Evolutionary conservation across 2,888 invertebrate genomes (phyloP).

Genomic region (Chymomyza caudatula): DNA sequence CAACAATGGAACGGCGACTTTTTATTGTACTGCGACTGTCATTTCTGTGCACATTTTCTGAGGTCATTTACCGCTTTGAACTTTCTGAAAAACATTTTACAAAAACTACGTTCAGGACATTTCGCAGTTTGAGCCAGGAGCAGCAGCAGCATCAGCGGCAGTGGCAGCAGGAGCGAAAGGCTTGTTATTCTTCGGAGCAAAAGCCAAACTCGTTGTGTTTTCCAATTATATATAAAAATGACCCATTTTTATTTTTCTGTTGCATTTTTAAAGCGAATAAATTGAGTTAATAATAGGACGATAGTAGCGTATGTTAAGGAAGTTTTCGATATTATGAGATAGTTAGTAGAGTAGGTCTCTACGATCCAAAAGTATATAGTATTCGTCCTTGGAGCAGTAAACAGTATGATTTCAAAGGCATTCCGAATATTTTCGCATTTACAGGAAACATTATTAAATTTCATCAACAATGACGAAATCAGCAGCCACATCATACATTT

Average conservation of each 20-base stretch:
- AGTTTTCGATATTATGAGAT: no score
- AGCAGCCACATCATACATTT: no score
- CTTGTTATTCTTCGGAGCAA: not conserved
- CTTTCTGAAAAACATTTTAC: constrained; percentile 8
- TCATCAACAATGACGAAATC: no score
- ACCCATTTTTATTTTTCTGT: not conserved
- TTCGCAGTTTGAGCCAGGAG: not conserved
- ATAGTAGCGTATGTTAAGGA: no score
- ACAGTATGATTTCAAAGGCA: no score
- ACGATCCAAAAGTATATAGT: no score
- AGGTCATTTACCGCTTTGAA: constrained; percentile 65
- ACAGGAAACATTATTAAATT: no score
- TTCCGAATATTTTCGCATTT: no score
- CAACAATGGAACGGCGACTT: constrained; percentile 10
- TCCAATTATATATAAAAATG: not conserved
- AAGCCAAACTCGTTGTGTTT: not conserved
- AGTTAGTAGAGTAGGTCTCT: no score
- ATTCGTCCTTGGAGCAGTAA: no score
- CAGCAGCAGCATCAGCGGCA: no score
- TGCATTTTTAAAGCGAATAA: not conserved
- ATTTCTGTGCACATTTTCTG: constrained; percentile 51
- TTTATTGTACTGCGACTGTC: constrained; percentile 54
- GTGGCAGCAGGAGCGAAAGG: not conserved
- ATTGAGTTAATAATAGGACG: not conserved
- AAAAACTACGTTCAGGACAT: not conserved